Evolutionary conservation across 2,113 vertebrate genomes (phyloP).

Genomic region (Gymnarchus niloticus): DNA sequence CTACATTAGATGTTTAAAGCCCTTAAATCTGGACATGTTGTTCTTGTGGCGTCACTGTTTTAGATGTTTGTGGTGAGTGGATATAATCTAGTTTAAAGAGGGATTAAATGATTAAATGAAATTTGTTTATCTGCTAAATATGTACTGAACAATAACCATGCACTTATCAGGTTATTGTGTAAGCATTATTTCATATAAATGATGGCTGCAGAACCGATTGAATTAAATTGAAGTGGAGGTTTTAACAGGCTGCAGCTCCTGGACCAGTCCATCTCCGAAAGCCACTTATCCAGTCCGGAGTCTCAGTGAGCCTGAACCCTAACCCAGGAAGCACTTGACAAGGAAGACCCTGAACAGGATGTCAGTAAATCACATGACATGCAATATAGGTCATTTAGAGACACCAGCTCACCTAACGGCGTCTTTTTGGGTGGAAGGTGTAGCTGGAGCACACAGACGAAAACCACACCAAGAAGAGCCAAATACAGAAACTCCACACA

Average conservation of each 20-base stretch:
- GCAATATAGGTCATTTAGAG: not conserved
- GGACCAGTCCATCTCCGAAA: not conserved
- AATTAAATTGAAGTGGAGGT: slow-evolving; percentile 4
- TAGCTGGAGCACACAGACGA: not conserved
- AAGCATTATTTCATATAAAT: slow-evolving; percentile 4
- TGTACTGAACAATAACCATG: not conserved
- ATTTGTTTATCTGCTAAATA: slow-evolving; percentile 13
- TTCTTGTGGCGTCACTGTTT: not conserved
- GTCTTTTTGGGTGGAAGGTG: not conserved
- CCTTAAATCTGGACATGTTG: not conserved
- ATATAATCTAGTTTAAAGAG: not conserved
- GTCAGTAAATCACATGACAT: not conserved
- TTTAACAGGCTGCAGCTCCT: not conserved
- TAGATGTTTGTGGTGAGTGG: not conserved
- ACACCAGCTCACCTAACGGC: not conserved
- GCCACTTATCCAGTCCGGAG: not conserved
- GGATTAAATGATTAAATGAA: not conserved
- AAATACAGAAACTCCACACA: not conserved
- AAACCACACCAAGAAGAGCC: not conserved
- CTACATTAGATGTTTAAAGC: not conserved
- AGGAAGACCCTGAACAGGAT: not conserved
- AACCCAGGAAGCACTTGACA: not conserved
- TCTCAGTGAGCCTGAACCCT: not conserved
- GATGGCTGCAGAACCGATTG: not conserved
- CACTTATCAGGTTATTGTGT: slow-evolving; percentile 4